phyloP scores from a whole-genome alignment of 1,140 invertebrate genomes.

The Elymnias hypermnestra region DNA sequence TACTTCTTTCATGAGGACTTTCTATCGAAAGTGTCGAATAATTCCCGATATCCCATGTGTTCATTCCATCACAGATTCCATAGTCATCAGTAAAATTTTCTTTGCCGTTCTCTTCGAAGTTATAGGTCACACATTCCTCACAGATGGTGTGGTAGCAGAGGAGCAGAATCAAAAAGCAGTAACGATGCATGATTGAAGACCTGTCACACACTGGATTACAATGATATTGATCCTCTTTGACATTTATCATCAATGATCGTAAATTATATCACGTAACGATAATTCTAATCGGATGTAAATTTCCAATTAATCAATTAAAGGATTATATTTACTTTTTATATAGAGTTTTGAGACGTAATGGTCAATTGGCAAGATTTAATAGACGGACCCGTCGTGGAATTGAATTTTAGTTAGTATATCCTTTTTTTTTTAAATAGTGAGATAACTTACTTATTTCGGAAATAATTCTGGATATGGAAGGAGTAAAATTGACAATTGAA shows the following conservation, averaged over 20 bases:
- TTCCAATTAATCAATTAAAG: constrained; percentile 8
- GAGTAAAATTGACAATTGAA: too few relatives aligned
- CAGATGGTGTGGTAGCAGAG: constrained; percentile 5
- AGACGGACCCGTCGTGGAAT: too few relatives aligned
- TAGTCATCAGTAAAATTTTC: background rate
- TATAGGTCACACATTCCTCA: constrained; percentile 17
- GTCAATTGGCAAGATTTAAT: too few relatives aligned
- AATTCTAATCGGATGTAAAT: constrained; percentile 4
- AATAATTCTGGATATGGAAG: too few relatives aligned
- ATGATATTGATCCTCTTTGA: constrained; percentile 4
- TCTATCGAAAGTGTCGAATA: background rate
- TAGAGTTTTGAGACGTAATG: too few relatives aligned
- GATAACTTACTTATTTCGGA: too few relatives aligned
- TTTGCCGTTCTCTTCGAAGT: background rate
- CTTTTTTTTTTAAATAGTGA: too few relatives aligned
- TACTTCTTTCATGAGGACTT: background rate
- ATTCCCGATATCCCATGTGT: background rate
- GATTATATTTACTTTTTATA: constrained; percentile 5
- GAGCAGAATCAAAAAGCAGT: constrained; percentile 13
- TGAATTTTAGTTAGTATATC: background rate
- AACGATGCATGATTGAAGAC: constrained; percentile 5
- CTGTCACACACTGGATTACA: background rate
- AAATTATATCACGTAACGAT: constrained; percentile 8
- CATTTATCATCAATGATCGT: constrained; percentile 13
- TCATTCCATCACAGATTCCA: background rate